These are phyloP conservation scores for Indicator indicator DNA, from an alignment of 2,113 vertebrate species.

Conservation along the genomic window DNA sequence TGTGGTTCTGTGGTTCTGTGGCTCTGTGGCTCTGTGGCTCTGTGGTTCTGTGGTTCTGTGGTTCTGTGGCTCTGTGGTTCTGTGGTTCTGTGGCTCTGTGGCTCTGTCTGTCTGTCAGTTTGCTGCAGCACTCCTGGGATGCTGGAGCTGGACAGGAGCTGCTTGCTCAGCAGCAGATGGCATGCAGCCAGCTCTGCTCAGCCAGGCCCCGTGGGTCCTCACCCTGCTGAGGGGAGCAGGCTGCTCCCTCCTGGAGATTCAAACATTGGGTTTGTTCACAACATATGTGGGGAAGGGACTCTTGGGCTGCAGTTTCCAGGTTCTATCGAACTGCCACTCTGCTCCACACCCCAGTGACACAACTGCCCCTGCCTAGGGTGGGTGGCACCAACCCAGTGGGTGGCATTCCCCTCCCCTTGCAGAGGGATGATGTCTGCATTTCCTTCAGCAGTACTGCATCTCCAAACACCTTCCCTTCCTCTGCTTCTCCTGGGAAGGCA, in stretches of 20 bases:
- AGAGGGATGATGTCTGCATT: not conserved
- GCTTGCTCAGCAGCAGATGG: not conserved
- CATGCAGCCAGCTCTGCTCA: not conserved
- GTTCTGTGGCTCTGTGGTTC: no score
- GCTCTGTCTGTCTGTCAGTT: no score
- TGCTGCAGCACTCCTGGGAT: fast-evolving
- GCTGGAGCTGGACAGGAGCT: not conserved
- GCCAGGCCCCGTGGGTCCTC: not conserved
- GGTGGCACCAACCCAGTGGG: not conserved
- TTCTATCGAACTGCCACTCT: not conserved
- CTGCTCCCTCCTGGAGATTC: not conserved
- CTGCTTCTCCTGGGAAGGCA: not conserved
- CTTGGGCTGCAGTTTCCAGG: not conserved
- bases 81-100: no score
- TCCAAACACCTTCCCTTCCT: not conserved
- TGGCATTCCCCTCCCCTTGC: not conserved
- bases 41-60: no score
- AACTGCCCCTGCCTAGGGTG: not conserved
- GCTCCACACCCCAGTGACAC: not conserved
- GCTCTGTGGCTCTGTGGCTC: no score
- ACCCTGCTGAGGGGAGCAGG: not conserved
- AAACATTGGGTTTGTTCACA: not conserved
- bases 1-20: no score
- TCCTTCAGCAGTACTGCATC: not conserved
- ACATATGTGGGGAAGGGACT: fast-evolving